Conservation (phyloP, 2,797 vertebrate species). For the Onychomys arenicola region DNA sequence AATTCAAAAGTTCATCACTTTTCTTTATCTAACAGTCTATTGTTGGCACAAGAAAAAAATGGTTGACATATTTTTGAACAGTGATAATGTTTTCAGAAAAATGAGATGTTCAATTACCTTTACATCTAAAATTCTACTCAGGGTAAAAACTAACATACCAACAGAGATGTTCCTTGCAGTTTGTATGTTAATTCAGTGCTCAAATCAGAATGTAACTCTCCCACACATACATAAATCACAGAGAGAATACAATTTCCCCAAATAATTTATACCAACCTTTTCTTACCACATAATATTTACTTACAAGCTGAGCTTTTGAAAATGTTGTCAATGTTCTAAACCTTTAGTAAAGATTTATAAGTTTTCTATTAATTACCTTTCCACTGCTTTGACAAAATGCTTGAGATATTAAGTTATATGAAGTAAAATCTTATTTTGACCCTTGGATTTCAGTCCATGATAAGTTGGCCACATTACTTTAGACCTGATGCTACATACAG, state of each 20-base stretch:
- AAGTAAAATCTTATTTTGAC: background rate
- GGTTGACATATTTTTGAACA: slow-evolving; percentile 54
- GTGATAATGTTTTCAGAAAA: slow-evolving; percentile 45
- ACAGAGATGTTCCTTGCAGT: background rate
- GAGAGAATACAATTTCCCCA: background rate
- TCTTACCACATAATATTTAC: background rate
- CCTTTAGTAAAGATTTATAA: background rate
- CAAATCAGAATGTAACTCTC: background rate
- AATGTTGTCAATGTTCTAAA: background rate
- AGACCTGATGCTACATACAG: accelerated
- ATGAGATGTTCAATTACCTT: slow-evolving; percentile 48
- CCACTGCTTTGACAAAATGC: background rate
- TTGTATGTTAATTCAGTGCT: background rate
- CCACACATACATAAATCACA: background rate
- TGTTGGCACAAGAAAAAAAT: slow-evolving; percentile 3
- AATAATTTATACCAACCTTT: slow-evolving; percentile 12
- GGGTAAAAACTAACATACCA: background rate
- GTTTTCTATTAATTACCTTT: background rate
- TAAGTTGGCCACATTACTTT: background rate
- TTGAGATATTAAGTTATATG: background rate
- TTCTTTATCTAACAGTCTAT: slow-evolving; percentile 50
- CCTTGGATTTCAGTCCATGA: background rate
- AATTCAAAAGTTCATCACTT: slow-evolving; percentile 40
- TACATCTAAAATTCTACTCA: background rate
- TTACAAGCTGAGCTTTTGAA: background rate